Evolutionary conservation across 2,113 vertebrate species (phyloP), one percentile per base, ranked within the genome.

Genomic region (Mobula hypostoma): DNA sequence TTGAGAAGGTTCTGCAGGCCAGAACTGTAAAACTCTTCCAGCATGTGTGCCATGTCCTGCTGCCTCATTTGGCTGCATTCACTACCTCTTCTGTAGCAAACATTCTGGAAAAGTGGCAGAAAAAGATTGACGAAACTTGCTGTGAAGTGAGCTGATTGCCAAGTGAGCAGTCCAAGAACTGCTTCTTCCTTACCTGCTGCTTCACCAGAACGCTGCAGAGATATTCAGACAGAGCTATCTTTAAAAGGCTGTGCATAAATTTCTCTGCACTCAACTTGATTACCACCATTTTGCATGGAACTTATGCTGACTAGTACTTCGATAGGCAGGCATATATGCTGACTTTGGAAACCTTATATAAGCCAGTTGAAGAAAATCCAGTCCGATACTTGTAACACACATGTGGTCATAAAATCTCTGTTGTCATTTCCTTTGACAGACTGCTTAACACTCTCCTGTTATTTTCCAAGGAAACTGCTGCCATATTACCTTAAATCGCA

Each of bases 51-150:
- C 58, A 88, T 63, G 58, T 63, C 83, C 83, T 88, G 83, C 29
- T 88, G 27, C 58, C 83, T 29, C n/a, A 24, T 88, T 63, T 88
- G 29, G 83, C 58, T 61, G 58, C 11, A 88, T 61, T 63, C 24
- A 27, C 83, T 15, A 56, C 58, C 61, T 56, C 83, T 88, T 29
- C 58, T 88, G 12, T 88, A n/a, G 1, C 61, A 63, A 88, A 88
- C 29, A 56, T 88, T 29, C 83, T 88, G 61, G 58, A 88, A 88
- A 88, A 88, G 83, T 88, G 83, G 58, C 83, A 88, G 83, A n/a
- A 63, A 88, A 88, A 88, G 83, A 88, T 88, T 88, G 83, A 88
- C 63, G 83, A 88, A 63, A 88, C 83, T 61, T 63, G 83, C 83
- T 88, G 83, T 88, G 83, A 88, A 88, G 58, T 63, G 58, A 88